Base-by-base conservation (phyloP, 2,888 invertebrate genomes). In the Ephialtes manifestator region DNA sequence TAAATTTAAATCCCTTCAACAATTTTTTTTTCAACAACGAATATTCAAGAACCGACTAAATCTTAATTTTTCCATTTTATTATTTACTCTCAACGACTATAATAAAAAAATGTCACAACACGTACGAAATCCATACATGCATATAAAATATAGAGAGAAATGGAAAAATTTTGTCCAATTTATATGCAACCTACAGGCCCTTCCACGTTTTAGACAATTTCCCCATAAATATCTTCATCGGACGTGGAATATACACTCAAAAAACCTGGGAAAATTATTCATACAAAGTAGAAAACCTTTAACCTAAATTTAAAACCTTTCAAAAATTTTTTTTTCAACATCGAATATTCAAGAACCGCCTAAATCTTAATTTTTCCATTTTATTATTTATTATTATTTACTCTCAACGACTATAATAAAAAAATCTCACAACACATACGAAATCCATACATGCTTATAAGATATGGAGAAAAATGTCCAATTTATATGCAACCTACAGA, bases 341-440 rank as follows among this genome's bases (percentile, higher is more conserved):
- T 15, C 11, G 15, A 10, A 18, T 1, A 28, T 3, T 13, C 15
- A 15, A 58, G 11, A 13, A 5, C 3, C 3, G 11, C 11, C 13
- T 20, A 58, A 58, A 58, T 4, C 58, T 2, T 28, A 2, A 4
- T 13, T 55, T 58, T 58, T 28, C 28, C 28, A 28, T 58, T 58
- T 58, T 13, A 58, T 58, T 58, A n/a, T n/a, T n/a, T n/a, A n/a
- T n/a, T n/a, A n/a, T n/a, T n/a, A 28, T 58, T 58, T 1, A 58
- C 28, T 24, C 24, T 24, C 4, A 5, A 48, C n/a, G 18, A 51
- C 28, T 28, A 4, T 24, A 24, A 10, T 5, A 28, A 15, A 58
- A 58, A 58, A 58, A 28, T 1, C 1, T 58, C 58, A 11, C 0
- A 1, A 4, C 55, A 10, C 28, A 15, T 58, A 28, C 28, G 58